Evolutionary conservation across 2,797 vertebrate genomes (phyloP), one percentile per base, ranked within the genome.

Genomic region (Carduelis carduelis): DNA sequence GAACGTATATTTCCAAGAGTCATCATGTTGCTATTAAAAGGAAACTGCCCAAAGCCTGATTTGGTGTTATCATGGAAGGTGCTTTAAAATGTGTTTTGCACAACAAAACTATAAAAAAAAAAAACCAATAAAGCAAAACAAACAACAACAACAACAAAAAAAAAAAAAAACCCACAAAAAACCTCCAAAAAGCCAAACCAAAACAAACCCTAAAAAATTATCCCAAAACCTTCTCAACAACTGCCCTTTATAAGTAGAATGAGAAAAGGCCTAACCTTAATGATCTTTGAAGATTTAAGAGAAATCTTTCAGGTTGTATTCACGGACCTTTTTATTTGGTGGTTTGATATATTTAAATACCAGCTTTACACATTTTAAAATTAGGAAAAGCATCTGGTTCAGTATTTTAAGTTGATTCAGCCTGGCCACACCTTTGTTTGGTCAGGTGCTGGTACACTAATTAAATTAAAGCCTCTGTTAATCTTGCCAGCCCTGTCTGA

Each of bases 391-490:
- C 59, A 86, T 79, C 65, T 97, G 75, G 65, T 84, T 97, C 46
- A 91, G 80, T 94, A 81, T 80, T 87, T 95, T 85, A 95, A 85
- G 76, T 89, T 88, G 87, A 78, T 91, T 95, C 94, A 93, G 50
- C 61, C 77, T 95, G 87, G 65, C 71, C 90, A 89, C 95, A 84
- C 95, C 93, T 97, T 97, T 97, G 91, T 97, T 98, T 97, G 90
- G 87, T 95, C 97, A 97, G 97, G 96, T 97, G 97, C 95, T 81
- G 46, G 78, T 65, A 81, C 8, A 6, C 68, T 93, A 94, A 93
- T 89, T 90, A 82, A 96, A 92, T 96, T 91, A 85, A 97, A 97
- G 71, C 81, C 74, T 95, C 87, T 94, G 47, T 96, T 95, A 87
- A 92, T 93, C 87, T 83, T 87, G 55, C 90, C 87, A 89, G 64